Evolutionary conservation across 2,797 vertebrate species (phyloP).

Genomic region (Propithecus perrieri): DNA sequence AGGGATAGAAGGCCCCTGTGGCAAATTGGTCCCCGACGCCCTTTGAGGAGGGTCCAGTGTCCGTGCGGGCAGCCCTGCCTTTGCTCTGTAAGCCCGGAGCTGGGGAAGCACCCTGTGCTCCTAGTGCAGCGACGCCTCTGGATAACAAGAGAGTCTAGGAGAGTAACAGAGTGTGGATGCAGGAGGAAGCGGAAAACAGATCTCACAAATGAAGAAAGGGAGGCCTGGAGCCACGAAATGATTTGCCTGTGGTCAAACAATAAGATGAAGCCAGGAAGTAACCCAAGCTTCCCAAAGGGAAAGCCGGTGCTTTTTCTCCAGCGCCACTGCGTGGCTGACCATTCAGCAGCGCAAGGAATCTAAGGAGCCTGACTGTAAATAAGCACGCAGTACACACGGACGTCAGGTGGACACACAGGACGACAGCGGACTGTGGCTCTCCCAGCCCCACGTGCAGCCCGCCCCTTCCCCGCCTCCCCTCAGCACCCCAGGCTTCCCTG

Average conservation of each 20-base stretch:
- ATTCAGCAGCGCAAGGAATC: not conserved
- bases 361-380: fast-evolving
- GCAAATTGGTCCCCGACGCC: not conserved
- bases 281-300: not conserved
- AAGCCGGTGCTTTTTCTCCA: fast-evolving
- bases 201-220: not conserved
- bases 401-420: fast-evolving
- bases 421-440: fast-evolving
- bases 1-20: not conserved
- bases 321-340: fast-evolving
- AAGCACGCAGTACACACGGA: fast-evolving
- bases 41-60: fast-evolving
- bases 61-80: not conserved
- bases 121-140: fast-evolving
- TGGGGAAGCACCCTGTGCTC: not conserved
- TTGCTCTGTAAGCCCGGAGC: not conserved
- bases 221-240: not conserved
- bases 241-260: not conserved
- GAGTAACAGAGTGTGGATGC: fast-evolving
- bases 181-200: not conserved
- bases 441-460: fast-evolving
- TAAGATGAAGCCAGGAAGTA: not conserved
- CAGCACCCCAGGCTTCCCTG: not conserved
- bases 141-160: fast-evolving
- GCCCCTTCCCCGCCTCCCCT: not conserved